phyloP scores from a whole-genome alignment of 2,888 invertebrate genomes.

The Oxycera nigricornis region DNA sequence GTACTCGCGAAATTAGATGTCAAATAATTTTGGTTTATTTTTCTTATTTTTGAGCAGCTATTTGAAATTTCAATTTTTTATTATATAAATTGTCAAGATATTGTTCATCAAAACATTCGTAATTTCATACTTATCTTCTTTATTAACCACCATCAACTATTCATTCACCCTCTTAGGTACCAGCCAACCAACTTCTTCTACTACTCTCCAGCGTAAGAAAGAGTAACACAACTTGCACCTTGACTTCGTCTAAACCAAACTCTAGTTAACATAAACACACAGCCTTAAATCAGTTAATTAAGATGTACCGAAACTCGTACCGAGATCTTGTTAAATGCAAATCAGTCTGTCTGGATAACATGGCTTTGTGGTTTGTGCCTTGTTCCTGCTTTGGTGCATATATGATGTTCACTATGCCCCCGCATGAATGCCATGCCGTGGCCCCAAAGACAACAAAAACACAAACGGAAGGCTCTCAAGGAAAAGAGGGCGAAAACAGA shows the following conservation, averaged over 20 bases:
- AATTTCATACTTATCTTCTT: no score
- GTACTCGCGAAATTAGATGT: no score
- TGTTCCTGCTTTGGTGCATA: conserved; percentile 42
- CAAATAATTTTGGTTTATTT: no score
- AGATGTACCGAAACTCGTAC: conserved; percentile 46
- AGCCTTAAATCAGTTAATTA: conserved; percentile 46
- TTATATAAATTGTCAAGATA: no score
- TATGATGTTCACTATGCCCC: conserved; percentile 39
- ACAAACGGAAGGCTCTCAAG: neutral
- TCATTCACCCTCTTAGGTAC: no score
- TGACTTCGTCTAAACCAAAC: conserved; percentile 8
- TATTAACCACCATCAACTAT: no score
- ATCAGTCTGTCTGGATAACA: conserved; percentile 45
- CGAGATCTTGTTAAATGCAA: conserved; percentile 47
- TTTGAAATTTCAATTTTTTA: no score
- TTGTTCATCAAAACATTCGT: no score
- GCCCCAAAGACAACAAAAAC: neutral
- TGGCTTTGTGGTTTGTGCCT: conserved; percentile 34
- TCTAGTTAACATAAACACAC: conserved; percentile 42
- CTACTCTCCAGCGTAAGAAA: no score
- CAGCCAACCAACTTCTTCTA: no score
- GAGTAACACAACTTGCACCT: no score
- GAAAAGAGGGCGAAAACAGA: conserved; percentile 38
- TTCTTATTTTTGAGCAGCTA: no score
- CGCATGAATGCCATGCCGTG: conserved; percentile 4